These are phyloP conservation scores for Nymphalis c-album DNA, from an alignment of 2,888 invertebrate genomes.

Conservation along the genomic window DNA sequence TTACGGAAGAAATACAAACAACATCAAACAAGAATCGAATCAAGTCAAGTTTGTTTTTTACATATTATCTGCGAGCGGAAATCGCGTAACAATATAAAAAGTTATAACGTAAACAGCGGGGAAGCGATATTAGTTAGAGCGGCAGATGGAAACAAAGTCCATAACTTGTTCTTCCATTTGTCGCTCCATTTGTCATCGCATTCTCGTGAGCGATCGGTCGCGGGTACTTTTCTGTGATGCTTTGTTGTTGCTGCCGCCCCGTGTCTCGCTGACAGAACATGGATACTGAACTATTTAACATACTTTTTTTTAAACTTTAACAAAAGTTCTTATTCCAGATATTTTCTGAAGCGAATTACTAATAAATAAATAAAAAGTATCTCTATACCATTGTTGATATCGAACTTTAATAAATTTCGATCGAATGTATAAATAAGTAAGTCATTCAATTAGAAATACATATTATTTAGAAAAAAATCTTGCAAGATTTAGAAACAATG, in stretches of 20 bases:
- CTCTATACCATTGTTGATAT: no score
- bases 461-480: no score
- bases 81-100: conserved; percentile 9
- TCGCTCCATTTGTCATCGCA: conserved; percentile 14
- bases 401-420: no score
- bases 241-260: background rate
- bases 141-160: background rate
- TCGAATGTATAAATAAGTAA: no score
- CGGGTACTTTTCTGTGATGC: background rate
- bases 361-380: no score
- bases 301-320: no score
- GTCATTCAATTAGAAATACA: no score
- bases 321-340: no score
- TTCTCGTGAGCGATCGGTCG: conserved; percentile 5
- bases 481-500: no score
- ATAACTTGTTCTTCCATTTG: conserved; percentile 19
- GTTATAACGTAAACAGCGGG: conserved; percentile 1
- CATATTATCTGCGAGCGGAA: background rate
- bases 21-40: background rate
- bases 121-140: conserved; percentile 5
- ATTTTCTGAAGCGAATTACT: no score
- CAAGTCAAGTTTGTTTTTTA: background rate
- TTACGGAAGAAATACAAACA: background rate
- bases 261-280: no score
- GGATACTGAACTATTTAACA: no score